phyloP scores from a whole-genome alignment of 1,140 invertebrate species.

The Coptotermes formosanus region DNA sequence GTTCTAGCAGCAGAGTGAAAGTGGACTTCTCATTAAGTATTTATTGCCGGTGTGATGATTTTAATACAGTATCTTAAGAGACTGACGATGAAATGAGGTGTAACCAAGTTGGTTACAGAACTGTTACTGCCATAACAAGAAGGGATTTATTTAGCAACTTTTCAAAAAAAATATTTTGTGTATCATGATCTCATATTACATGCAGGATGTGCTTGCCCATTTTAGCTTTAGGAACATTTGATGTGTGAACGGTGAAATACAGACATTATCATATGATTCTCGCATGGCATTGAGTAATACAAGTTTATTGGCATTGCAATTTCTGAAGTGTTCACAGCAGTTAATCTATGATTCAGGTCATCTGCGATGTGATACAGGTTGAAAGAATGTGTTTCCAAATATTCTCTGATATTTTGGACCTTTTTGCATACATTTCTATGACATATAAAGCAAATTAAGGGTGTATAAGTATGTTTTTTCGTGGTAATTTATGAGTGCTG shows the following conservation, averaged over 20 bases:
- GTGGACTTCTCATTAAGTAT: background rate
- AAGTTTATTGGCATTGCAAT: too few species aligned
- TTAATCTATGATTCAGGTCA: too few species aligned
- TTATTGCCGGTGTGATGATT: constrained; percentile 5
- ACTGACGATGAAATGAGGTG: constrained; percentile 24
- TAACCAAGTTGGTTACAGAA: constrained; percentile 13
- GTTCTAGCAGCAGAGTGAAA: background rate
- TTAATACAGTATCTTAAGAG: constrained; percentile 21
- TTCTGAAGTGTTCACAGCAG: too few species aligned
- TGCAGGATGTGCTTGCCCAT: constrained; percentile 4
- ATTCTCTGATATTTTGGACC: too few species aligned
- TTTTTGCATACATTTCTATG: too few species aligned
- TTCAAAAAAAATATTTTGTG: background rate
- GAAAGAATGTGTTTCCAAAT: too few species aligned
- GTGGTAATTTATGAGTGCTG: too few species aligned
- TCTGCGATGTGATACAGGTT: too few species aligned
- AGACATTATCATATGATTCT: too few species aligned
- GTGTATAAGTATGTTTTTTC: too few species aligned
- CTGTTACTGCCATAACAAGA: constrained; percentile 25
- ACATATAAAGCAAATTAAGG: too few species aligned
- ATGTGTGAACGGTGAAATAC: background rate
- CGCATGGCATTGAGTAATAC: too few species aligned
- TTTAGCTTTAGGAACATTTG: background rate
- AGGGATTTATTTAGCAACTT: constrained; percentile 21
- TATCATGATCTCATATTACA: constrained; percentile 23